Conservation (phyloP, 2,888 invertebrate species). For the Itoplectis maculator region DNA sequence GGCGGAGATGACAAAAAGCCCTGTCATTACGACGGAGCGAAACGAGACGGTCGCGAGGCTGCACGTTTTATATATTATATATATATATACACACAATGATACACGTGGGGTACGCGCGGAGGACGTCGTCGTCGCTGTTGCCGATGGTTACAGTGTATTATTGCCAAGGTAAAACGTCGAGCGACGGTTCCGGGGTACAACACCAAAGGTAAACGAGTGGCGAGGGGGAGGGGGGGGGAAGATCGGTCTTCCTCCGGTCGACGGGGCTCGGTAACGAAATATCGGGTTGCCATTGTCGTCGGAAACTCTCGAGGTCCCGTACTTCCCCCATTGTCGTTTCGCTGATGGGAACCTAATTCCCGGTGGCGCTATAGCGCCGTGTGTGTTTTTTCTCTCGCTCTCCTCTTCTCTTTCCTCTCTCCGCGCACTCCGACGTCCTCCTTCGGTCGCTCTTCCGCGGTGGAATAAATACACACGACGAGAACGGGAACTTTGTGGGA, state of each 20-base stretch:
- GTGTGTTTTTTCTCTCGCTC: not conserved
- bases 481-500: not conserved
- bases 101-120: slow-evolving; percentile 25
- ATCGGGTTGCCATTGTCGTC: slow-evolving; percentile 79
- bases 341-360: slow-evolving; percentile 75
- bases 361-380: slow-evolving; percentile 48
- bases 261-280: slow-evolving; percentile 74
- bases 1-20: slow-evolving; percentile 73
- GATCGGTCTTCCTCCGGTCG: slow-evolving; percentile 20
- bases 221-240: slow-evolving; percentile 70
- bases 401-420: slow-evolving; percentile 13
- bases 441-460: not conserved
- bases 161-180: slow-evolving; percentile 68
- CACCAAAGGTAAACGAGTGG: slow-evolving; percentile 57
- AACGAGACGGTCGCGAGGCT: slow-evolving; percentile 31
- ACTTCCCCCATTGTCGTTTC: slow-evolving; percentile 69
- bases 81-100: no score
- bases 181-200: slow-evolving; percentile 60
- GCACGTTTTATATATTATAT: slow-evolving; percentile 23
- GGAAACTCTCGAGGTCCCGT: slow-evolving; percentile 65
- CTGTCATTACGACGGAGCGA: slow-evolving; percentile 73
- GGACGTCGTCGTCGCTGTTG: slow-evolving; percentile 3
- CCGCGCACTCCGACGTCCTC: not conserved
- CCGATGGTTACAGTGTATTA: slow-evolving; percentile 66
- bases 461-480: not conserved